Base-by-base conservation (phyloP, 2,797 vertebrate species). In the Lacerta agilis region DNA sequence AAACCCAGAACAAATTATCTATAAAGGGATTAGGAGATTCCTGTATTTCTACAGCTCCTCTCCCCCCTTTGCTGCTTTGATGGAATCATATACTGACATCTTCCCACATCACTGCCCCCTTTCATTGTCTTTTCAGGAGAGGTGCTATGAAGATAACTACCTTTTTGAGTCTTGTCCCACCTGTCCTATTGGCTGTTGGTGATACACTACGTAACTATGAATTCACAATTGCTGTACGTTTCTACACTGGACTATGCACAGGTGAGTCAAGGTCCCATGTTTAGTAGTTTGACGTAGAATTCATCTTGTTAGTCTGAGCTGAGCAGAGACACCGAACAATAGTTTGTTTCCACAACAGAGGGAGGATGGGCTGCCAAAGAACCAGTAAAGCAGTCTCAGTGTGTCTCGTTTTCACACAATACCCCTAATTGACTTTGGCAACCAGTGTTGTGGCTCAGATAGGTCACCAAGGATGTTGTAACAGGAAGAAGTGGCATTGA, bases 111-210 rank as follows among this genome's bases (percentile, higher is more conserved):
- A 17, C 10, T 0, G 2, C 1, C 8, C 27, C 25, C 58, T 41
- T 43, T 7, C 43, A 41, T 55, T 86, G 15, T 81, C 55, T 83
- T 83, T 9, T 9, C 69, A 87, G 86, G 78, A 87, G 73, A 81
- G 5, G 11, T 2, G 29, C 27, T 8, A 25, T 87, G 49, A 11
- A 61, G 49, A 3, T 64, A n/a, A n/a, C 27, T 9, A 64, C 41
- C 27, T 4, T 81, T 73, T 43, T n/a, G 8, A 29, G 49, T 29
- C 23, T 61, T 5, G 7, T 9, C 36, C 61, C 67, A 64, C 36
- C 86, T 3, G 0, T 81, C 36, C 5, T 87, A 18, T 73, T 87
- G 86, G 29, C 15, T 81, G 23, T 10, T 15, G 41, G 49, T 36
- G 8, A 5, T 25, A 3, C 61, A 7, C 1, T 87, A n/a, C 0